Percentiles rank a stretch among this genome's conserved stretches.
Evolutionary conservation across 2,888 invertebrate species (phyloP).

Genomic region (Heteromyza rotundicornis): DNA sequence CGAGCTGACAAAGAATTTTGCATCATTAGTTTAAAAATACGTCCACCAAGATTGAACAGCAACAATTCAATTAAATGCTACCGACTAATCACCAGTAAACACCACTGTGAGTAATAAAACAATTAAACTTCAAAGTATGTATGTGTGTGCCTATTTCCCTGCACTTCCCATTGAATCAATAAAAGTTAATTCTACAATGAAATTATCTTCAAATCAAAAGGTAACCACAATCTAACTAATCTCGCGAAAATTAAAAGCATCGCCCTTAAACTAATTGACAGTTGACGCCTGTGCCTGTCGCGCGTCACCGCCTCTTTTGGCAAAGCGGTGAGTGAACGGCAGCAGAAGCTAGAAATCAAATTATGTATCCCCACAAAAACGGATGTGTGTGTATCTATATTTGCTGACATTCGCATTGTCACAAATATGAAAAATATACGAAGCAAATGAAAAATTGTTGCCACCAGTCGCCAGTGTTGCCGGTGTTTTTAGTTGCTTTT

Average conservation of each 20-base stretch:
- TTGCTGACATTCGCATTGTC: neutral
- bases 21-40: too few species aligned
- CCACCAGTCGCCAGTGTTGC: constrained; percentile 2
- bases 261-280: neutral
- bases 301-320: too few species aligned
- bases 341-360: constrained; percentile 26
- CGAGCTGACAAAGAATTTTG: too few species aligned
- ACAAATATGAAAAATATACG: neutral
- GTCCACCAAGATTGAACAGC: too few species aligned
- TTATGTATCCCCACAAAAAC: constrained; percentile 29
- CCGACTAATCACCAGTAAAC: too few species aligned
- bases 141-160: neutral
- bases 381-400: constrained; percentile 14
- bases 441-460: neutral
- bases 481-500: neutral
- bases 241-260: neutral
- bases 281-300: too few species aligned
- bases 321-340: too few species aligned
- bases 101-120: too few species aligned
- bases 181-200: neutral
- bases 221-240: neutral
- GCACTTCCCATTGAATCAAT: too few species aligned
- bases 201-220: neutral
- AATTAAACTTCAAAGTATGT: too few species aligned
- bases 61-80: too few species aligned